phyloP scores from a whole-genome alignment of 1,140 invertebrate genomes.

The Zaprionus capensis region DNA sequence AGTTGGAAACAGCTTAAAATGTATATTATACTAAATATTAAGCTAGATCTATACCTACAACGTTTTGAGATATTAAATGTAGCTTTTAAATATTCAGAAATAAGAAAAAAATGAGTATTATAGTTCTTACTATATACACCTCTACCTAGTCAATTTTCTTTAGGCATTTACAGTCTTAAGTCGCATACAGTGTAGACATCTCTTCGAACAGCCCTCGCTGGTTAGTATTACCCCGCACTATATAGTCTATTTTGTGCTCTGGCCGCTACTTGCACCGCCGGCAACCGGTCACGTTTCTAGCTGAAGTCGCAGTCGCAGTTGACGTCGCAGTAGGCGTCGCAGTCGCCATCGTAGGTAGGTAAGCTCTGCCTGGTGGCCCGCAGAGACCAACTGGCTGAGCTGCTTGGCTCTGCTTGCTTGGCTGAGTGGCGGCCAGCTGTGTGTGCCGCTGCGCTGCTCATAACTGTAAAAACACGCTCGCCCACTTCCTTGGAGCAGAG shows the following conservation, averaged over 20 bases:
- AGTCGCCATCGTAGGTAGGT: slow-evolving; percentile 11
- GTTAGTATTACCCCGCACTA: slow-evolving; percentile 26
- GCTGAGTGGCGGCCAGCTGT: slow-evolving; percentile 66
- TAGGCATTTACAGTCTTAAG: neutral
- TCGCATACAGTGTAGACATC: too few relatives aligned
- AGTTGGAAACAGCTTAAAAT: neutral
- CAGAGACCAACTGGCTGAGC: slow-evolving; percentile 31
- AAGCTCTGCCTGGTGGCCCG: slow-evolving; percentile 29
- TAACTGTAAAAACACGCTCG: slow-evolving; percentile 82
- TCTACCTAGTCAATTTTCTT: too few relatives aligned
- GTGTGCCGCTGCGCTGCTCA: slow-evolving; percentile 30
- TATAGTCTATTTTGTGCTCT: slow-evolving; percentile 52
- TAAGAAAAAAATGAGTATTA: too few relatives aligned
- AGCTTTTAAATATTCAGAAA: neutral
- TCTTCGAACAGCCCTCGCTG: slow-evolving; percentile 21
- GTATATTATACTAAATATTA: too few relatives aligned
- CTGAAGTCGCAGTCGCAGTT: slow-evolving; percentile 28
- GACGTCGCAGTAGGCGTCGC: slow-evolving; percentile 18
- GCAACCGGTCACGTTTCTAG: slow-evolving; percentile 74
- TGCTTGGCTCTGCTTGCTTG: slow-evolving; percentile 26
- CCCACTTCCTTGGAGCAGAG: slow-evolving; percentile 66
- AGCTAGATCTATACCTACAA: too few relatives aligned
- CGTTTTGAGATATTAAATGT: too few relatives aligned
- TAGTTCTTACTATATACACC: too few relatives aligned
- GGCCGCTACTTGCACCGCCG: slow-evolving; percentile 40